These are phyloP conservation scores for Vidua chalybeata DNA, from an alignment of 2,113 vertebrate species.

Conservation along the genomic window DNA sequence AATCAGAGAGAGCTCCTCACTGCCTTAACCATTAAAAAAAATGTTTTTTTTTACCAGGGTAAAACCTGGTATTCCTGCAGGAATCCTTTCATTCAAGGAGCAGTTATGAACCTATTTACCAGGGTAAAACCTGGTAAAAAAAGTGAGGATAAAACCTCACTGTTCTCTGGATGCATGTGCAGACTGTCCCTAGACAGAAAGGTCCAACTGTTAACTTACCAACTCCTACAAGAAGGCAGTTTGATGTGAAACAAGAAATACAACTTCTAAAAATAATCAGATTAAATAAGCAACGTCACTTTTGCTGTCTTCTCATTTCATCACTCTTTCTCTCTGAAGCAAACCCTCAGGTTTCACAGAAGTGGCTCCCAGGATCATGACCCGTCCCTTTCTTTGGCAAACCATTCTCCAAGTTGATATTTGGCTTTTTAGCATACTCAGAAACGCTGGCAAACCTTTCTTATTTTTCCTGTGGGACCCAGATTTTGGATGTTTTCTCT, in stretches of 20 bases:
- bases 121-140: no score
- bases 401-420: background rate
- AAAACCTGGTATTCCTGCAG: no score
- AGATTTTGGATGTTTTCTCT: background rate
- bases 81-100: no score
- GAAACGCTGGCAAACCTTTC: background rate
- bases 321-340: background rate
- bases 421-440: background rate
- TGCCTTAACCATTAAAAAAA: background rate
- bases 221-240: background rate
- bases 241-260: background rate
- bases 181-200: background rate
- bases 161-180: rapidly evolving
- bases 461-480: background rate
- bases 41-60: no score
- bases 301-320: background rate
- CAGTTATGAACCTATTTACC: no score
- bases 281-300: background rate
- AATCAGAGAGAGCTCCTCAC: background rate
- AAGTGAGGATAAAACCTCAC: background rate
- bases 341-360: rapidly evolving
- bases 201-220: background rate
- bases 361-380: background rate
- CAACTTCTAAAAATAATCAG: background rate
- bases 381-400: background rate